phyloP scores from a whole-genome alignment of 2,797 vertebrate genomes.

The Microctenopoma steveboyesi region DNA sequence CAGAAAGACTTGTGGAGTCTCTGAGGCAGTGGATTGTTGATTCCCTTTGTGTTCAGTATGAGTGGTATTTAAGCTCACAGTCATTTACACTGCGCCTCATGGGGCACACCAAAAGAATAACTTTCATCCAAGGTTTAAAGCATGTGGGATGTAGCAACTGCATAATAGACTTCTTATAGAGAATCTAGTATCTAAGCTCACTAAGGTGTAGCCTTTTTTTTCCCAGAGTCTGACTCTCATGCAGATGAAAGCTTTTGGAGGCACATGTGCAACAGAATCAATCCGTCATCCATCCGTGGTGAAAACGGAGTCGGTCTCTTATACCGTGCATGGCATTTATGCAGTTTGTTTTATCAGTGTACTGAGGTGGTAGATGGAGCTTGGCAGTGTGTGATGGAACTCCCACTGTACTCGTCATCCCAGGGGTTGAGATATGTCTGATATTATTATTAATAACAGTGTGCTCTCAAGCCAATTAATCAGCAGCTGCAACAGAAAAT shows the following conservation, averaged over 20 bases:
- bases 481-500: slow-evolving; percentile 51
- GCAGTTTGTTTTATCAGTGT: slow-evolving; percentile 38
- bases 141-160: slow-evolving; percentile 24
- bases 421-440: slow-evolving; percentile 54
- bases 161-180: slow-evolving; percentile 30
- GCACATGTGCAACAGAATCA: slow-evolving; percentile 2
- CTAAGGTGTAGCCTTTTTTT: slow-evolving; percentile 22
- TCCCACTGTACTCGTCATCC: slow-evolving; percentile 48
- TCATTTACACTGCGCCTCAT: slow-evolving; percentile 3
- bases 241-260: slow-evolving; percentile 9
- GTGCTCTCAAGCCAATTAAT: slow-evolving; percentile 61
- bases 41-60: slow-evolving; percentile 12
- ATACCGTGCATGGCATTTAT: slow-evolving; percentile 22
- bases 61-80: slow-evolving; percentile 5
- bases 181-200: slow-evolving; percentile 30
- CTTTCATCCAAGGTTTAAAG: slow-evolving; percentile 21
- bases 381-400: slow-evolving; percentile 53
- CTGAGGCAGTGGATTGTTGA: slow-evolving; percentile 9
- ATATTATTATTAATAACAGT: slow-evolving; percentile 62
- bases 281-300: slow-evolving; percentile 11
- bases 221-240: slow-evolving; percentile 10
- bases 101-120: slow-evolving; percentile 8
- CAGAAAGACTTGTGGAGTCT: slow-evolving; percentile 43
- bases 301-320: slow-evolving; percentile 27
- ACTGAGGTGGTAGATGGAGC: slow-evolving; percentile 43